These are phyloP conservation scores for Paelopatides confundens DNA, from an alignment of 53 echinoderm and acorn worm species.

Conservation along the genomic window DNA sequence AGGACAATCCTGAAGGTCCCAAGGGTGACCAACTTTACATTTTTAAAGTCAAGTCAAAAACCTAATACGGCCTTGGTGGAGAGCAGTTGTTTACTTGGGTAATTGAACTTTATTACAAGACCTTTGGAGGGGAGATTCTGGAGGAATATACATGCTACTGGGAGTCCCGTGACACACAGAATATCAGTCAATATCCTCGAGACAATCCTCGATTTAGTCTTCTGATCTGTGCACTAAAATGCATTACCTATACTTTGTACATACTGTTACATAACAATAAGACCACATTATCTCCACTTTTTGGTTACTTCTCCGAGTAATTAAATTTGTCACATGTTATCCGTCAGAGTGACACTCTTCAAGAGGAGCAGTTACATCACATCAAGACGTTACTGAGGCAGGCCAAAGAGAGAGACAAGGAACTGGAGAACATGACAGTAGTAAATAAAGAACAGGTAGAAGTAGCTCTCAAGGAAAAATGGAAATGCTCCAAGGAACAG, in stretches of 20 bases:
- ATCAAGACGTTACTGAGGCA: conserved; percentile 93
- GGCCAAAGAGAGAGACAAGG: conserved; percentile 94
- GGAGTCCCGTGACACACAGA: no score
- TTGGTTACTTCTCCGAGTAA: not conserved
- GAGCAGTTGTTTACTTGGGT: no score
- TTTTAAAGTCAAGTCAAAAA: no score
- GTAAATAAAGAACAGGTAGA: conserved; percentile 97
- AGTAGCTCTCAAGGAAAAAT: conserved; percentile 82
- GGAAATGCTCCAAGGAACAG: conserved; percentile 82
- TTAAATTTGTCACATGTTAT: not conserved
- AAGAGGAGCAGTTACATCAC: conserved; percentile 95
- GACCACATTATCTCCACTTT: not conserved
- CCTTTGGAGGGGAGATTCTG: no score
- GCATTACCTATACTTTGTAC: not conserved
- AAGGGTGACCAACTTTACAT: no score
- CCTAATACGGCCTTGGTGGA: no score
- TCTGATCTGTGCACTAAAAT: no score
- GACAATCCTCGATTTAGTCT: no score
- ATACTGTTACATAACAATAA: not conserved
- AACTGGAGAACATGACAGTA: conserved; percentile 78
- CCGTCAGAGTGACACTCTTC: conserved; percentile 75
- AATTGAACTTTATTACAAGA: no score
- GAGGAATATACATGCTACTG: no score
- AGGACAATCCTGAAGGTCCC: no score
- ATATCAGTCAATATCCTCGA: no score